Base-by-base conservation (phyloP, 2,113 vertebrate species). In the Theropithecus gelada region DNA sequence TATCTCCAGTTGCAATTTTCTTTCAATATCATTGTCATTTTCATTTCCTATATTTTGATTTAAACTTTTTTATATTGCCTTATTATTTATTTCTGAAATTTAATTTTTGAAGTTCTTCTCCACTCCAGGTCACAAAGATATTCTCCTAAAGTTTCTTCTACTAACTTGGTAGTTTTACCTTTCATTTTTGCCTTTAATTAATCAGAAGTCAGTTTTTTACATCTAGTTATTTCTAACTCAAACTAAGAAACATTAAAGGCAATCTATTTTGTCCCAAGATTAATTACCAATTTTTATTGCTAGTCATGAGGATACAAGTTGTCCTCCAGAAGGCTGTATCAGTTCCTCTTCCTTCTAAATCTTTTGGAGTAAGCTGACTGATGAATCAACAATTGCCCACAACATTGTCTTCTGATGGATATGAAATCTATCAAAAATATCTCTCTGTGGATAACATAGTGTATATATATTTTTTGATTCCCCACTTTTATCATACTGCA, bases 41-140 rank as follows among this genome's bases (percentile, higher is more conserved):
- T 76, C 32, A 76, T 73, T 96, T 93, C 25, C 25, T 43, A 52
- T 86, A 79, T 92, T 92, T 70, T 84, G 16, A 84, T 73, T 78
- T 25, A 59, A 76, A 59, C 1, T 61, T 30, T 25, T 48, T 80
- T 94, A 48, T 57, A n/a, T 68, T 81, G 6, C 16, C 59, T 72
- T 72, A 35, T 22, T 14, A 72, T 72, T 82, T 90, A 23, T 70
- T 85, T 48, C 88, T 96, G 40, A 81, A 91, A 64, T 43, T 89
- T 68, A 80, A 50, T 72, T 90, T 92, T 59, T 88, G 30, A 79
- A 80, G 5, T 80, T 90, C 7, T 68, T 35, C 3, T 59, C 27
- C 18, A 84, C 12, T 3, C 16, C 55, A 35, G 9, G 6, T 86
- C 5, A 64, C 9, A 92, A 85, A 89, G 2, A 13, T 45, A 80